These are phyloP conservation scores for Pogonomyrmex barbatus DNA, from an alignment of 1,140 invertebrate genomes.

Conservation along the genomic window DNA sequence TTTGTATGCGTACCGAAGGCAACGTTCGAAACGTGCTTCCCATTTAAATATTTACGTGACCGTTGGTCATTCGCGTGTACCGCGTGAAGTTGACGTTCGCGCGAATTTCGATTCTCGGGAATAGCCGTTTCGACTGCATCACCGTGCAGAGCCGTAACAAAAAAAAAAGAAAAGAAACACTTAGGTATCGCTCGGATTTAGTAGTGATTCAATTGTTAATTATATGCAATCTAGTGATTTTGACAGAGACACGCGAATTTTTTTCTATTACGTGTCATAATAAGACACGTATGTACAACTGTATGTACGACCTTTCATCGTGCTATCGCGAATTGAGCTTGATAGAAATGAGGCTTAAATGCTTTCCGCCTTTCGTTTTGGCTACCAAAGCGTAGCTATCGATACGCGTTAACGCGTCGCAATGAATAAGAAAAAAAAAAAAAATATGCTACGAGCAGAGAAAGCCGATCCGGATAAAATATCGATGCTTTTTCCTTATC, in stretches of 20 bases:
- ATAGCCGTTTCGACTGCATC: not conserved
- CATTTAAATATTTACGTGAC: not conserved
- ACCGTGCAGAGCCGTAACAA: not conserved
- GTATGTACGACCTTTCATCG: not conserved
- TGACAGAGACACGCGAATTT: not conserved
- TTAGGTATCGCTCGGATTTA: not conserved
- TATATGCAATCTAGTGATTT: not conserved
- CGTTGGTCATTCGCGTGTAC: not conserved
- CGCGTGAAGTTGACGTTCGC: not conserved
- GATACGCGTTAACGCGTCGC: not conserved
- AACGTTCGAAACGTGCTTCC: not conserved
- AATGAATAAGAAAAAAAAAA: slow-evolving; percentile 10
- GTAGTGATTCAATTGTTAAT: not conserved
- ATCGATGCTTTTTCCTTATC: slow-evolving; percentile 27
- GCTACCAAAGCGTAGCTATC: not conserved
- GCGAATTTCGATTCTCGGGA: not conserved
- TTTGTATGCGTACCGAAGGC: not conserved
- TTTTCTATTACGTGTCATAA: not conserved
- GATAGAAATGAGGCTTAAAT: not conserved
- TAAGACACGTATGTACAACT: not conserved
- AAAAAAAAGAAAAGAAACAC: not conserved
- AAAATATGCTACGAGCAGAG: slow-evolving; percentile 2
- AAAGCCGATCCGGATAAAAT: slow-evolving; percentile 25
- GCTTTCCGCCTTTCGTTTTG: slow-evolving; percentile 3
- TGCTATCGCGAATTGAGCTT: not conserved